Percentiles rank a stretch among this genome's conserved stretches.
These are phyloP conservation scores for Gymnothorax reevesii DNA, from an alignment of 2,797 vertebrate genomes.

Conservation along the genomic window DNA sequence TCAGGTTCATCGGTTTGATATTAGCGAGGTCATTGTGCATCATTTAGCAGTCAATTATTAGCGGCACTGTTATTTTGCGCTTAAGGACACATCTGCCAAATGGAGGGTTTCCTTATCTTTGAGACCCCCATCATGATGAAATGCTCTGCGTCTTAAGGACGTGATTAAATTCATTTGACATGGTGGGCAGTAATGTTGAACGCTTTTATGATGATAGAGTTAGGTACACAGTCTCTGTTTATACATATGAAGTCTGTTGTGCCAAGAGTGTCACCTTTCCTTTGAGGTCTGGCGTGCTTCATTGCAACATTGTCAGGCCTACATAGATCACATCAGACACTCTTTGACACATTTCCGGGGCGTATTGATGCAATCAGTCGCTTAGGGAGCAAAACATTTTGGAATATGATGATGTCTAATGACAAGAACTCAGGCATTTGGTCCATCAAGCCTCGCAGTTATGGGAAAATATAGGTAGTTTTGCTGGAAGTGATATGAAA, in stretches of 20 bases:
- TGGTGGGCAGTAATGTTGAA: background rate
- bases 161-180: constrained; percentile 10
- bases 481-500: background rate
- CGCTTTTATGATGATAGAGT: background rate
- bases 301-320: background rate
- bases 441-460: background rate
- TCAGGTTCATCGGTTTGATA: background rate
- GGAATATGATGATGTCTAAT: background rate
- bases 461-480: background rate
- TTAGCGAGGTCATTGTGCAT: constrained; percentile 17
- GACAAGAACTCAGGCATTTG: background rate
- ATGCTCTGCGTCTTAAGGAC: background rate
- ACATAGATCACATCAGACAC: background rate
- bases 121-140: background rate
- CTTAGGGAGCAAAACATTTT: background rate
- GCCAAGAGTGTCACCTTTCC: background rate
- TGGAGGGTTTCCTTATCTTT: constrained; percentile 6
- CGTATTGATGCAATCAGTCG: background rate
- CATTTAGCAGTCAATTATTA: constrained; percentile 16
- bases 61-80: background rate
- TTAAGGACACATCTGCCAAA: background rate
- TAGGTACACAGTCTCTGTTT: background rate
- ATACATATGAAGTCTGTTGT: background rate
- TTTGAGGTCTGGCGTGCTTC: background rate
- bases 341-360: no score